Base-by-base conservation (phyloP, 23 tunicate species). In the Aplidium turbinatum region DNA sequence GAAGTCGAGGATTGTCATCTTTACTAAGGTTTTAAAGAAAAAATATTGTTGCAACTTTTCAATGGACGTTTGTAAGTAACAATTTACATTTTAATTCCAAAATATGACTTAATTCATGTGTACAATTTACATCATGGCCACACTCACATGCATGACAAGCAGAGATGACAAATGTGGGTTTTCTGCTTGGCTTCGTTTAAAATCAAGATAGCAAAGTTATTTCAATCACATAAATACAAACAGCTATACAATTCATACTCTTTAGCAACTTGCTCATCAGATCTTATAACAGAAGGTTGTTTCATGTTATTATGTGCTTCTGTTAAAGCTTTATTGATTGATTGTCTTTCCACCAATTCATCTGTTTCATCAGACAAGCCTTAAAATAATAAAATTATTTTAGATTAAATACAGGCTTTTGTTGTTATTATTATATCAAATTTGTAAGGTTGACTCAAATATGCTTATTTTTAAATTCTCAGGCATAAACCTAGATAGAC, bases 1-100 rank as follows among this genome's bases (percentile, higher is more conserved):
- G 79, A 63, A 62, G 33, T 25, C 91, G 45, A 29, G 89, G 89
- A 54, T 83, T 83, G 82, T 83, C 89, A 4, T 55, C 82, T 35
- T 23, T 7, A 34, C 76, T 70, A 55, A 55, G 7, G n/a, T 6
- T 16, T 9, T 16, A 42, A 11, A 42, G 16, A 42, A 42, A 11
- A 42, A 9, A 9, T 42, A 42, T 9, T 42, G 50, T 42, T 42
- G 50, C 16, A 42, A 42, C 50, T 42, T 42, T 9, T 42, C 50
- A 42, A 42, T n/a, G n/a, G n/a, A n/a, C n/a, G n/a, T n/a, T n/a
- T n/a, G n/a, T n/a, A n/a, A n/a, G n/a, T n/a, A n/a, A n/a, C n/a
- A n/a, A n/a, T n/a, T n/a, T n/a, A n/a, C n/a, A n/a, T n/a, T n/a
- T n/a, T n/a, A n/a, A n/a, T n/a, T n/a, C n/a, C n/a, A n/a, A n/a